phyloP scores from a whole-genome alignment of 2,888 invertebrate species.

The Autographa gamma region DNA sequence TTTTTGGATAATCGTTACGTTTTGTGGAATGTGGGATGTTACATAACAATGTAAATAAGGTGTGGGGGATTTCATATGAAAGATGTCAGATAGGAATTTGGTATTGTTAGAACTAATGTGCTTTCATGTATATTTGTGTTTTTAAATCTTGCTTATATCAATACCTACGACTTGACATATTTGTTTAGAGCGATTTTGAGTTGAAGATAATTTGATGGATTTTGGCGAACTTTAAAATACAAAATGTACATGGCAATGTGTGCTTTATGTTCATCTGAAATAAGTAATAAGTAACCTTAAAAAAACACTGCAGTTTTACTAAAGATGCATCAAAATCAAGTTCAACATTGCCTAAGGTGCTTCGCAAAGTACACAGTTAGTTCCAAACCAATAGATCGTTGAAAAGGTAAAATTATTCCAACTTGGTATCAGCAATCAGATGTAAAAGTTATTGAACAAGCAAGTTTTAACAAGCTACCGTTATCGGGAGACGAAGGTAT shows the following conservation, averaged over 20 bases:
- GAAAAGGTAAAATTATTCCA: slow-evolving; percentile 49
- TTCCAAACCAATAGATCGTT: slow-evolving; percentile 33
- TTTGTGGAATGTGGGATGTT: slow-evolving; percentile 9
- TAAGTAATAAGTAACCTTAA: no score
- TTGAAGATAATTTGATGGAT: no score
- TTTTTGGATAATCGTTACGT: slow-evolving; percentile 26
- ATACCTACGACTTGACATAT: no score
- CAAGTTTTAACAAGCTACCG: slow-evolving; percentile 49
- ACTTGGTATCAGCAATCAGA: slow-evolving; percentile 47
- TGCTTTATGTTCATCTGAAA: no score
- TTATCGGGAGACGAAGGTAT: slow-evolving; percentile 21
- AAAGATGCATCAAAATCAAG: neutral
- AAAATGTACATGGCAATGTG: no score
- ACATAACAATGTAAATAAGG: neutral
- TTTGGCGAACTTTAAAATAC: no score
- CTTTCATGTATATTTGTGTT: no score
- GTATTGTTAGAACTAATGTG: neutral
- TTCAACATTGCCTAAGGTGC: neutral
- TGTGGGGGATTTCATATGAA: neutral
- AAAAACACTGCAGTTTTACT: no score
- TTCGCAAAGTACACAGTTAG: slow-evolving; percentile 32
- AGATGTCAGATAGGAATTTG: neutral
- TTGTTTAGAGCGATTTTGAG: no score
- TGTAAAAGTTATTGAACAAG: slow-evolving; percentile 38
- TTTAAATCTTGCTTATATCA: no score